A percentile compares a stretch with the other conserved stretches of the same genome.
phyloP scores from a whole-genome alignment of 2,888 invertebrate species.

The Agriopis leucophaearia region DNA sequence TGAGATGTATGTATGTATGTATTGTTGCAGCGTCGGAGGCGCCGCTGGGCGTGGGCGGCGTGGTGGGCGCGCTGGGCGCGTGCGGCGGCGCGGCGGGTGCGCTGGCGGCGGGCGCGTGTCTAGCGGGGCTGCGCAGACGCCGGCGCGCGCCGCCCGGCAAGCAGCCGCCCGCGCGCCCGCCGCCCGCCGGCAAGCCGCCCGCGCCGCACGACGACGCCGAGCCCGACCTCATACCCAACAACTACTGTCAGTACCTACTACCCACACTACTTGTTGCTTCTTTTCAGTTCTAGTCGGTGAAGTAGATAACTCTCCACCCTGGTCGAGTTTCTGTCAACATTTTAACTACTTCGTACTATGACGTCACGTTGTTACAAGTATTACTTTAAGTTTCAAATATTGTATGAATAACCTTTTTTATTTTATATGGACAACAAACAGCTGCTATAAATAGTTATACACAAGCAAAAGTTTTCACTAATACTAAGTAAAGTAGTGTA shows the following conservation, averaged over 20 bases:
- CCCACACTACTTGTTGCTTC: background rate
- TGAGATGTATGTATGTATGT: background rate
- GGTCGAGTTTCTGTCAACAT: too few relatives aligned
- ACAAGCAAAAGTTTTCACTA: too few relatives aligned
- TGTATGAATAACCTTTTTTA: too few relatives aligned
- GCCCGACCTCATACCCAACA: conserved; percentile 81
- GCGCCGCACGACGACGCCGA: conserved; percentile 70
- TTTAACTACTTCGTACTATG: too few relatives aligned
- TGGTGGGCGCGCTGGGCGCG: conserved; percentile 67
- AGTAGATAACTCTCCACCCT: too few relatives aligned
- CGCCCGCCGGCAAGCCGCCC: conserved; percentile 49
- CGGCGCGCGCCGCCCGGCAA: conserved; percentile 53
- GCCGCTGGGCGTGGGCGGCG: conserved; percentile 69
- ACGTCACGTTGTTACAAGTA: too few relatives aligned
- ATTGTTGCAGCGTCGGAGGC: conserved; percentile 66
- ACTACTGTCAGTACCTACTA: conserved; percentile 70
- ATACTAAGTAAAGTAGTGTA: too few relatives aligned
- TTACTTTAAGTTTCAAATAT: too few relatives aligned
- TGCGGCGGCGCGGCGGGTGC: conserved; percentile 66
- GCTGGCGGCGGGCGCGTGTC: conserved; percentile 68
- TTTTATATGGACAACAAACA: too few relatives aligned
- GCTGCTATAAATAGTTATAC: too few relatives aligned
- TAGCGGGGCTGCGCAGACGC: conserved; percentile 65
- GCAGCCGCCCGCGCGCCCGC: conserved; percentile 42
- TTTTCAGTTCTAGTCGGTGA: too few relatives aligned